phyloP scores from a whole-genome alignment of 2,888 invertebrate genomes.

The Drosophila maculinotata region DNA sequence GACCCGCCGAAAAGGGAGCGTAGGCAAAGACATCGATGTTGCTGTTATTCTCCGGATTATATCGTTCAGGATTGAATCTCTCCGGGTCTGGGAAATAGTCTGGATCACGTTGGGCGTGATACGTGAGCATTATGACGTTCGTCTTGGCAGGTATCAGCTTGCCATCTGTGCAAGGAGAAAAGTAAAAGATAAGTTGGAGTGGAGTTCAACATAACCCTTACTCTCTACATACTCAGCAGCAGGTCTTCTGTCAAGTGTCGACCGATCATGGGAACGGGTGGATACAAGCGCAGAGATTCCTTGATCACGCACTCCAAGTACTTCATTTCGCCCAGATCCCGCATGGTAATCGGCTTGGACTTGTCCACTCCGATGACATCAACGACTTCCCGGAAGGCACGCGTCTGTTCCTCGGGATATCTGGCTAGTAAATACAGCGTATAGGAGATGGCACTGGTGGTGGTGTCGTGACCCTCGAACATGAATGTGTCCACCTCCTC shows the following conservation, averaged over 20 bases:
- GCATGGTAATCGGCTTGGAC: slow-evolving; percentile 54
- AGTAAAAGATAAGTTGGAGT: rapidly evolving
- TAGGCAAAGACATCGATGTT: slow-evolving; percentile 84
- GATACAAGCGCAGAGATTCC: slow-evolving; percentile 88
- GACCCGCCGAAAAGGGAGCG: slow-evolving; percentile 83
- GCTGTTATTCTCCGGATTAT: slow-evolving; percentile 55
- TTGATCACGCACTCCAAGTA: slow-evolving; percentile 89
- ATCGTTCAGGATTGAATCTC: slow-evolving; percentile 81
- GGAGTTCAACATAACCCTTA: neutral
- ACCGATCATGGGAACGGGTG: slow-evolving; percentile 88
- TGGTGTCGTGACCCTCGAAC: slow-evolving; percentile 86
- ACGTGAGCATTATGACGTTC: slow-evolving; percentile 72
- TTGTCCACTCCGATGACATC: slow-evolving; percentile 77
- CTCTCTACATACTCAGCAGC: slow-evolving; percentile 85
- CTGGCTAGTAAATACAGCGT: slow-evolving; percentile 78
- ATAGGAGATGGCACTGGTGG: slow-evolving; percentile 82
- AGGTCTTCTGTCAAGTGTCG: slow-evolving; percentile 86
- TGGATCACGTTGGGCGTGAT: slow-evolving; percentile 76
- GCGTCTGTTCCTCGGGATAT: slow-evolving; percentile 78
- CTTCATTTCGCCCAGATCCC: slow-evolving; percentile 79
- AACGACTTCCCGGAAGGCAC: slow-evolving; percentile 76
- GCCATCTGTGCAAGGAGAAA: slow-evolving; percentile 63
- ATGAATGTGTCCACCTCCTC: slow-evolving; percentile 90
- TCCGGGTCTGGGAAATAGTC: slow-evolving; percentile 79
- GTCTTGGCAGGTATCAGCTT: slow-evolving; percentile 74